Base-by-base conservation (phyloP, 2,797 vertebrate species). In the Galagoides demidoff region DNA sequence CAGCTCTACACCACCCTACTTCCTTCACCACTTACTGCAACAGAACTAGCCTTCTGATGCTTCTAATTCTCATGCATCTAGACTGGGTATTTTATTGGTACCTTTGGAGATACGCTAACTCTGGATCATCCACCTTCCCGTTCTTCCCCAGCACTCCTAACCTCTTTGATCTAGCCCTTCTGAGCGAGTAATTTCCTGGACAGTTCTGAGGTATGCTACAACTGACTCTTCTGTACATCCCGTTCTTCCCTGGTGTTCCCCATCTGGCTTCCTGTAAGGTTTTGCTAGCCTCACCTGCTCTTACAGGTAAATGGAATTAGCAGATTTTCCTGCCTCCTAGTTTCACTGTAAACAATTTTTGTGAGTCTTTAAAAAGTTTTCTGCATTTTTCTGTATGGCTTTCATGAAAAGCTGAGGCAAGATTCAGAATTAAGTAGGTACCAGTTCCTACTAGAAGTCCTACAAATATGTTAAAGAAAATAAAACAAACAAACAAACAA, bases 341-440 rank as follows among this genome's bases (percentile, higher is more conserved):
- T 52, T 96, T 89, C n/a, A 23, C 22, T 57, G 13, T 57, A 91
- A 89, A 94, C 63, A 95, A 43, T 49, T 66, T 11, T 59, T 73
- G 11, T 17, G 4, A 83, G 31, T 85, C 85, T 45, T 37, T 43
- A 25, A 92, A 55, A 74, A 29, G 19, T 25, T 77, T 16, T 88
- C 23, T 81, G 29, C 34, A 17, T 77, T 94, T 55, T 27, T 88
- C 73, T 95, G 7, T 94, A 39, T 77, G 31, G n/a, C 68, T 85
- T 96, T 68, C 76, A 94, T 82, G 76, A 95, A n/a, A n/a, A 55
- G 29, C 8, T 83, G 55, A 85, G 83, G 43, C 55, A 85, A 71
- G 61, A 91, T 73, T 85, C 63, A 63, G 78, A 90, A 73, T 92
- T 79, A 57, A 84, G 14, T 45, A 87, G 76, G 55, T 43, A 73